phyloP scores from a whole-genome alignment of 2,888 invertebrate genomes.

The Cephalotes varians region DNA sequence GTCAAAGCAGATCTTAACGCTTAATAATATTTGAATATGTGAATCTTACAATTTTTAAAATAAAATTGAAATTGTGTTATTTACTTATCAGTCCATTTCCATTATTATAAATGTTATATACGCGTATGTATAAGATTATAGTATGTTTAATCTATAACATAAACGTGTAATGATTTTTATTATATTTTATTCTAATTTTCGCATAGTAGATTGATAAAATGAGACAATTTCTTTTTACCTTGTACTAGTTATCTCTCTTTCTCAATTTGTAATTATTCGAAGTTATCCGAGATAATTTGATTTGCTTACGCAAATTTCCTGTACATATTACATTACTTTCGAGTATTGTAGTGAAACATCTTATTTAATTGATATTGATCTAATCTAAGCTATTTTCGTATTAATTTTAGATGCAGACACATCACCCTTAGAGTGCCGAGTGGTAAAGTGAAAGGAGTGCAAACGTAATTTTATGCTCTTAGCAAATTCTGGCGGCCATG shows the following conservation, averaged over 20 bases:
- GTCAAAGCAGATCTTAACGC: too few species aligned
- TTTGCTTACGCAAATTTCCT: background rate
- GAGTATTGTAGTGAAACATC: background rate
- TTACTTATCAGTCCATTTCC: too few species aligned
- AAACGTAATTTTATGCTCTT: constrained; percentile 71
- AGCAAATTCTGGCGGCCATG: constrained; percentile 74
- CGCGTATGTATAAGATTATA: background rate
- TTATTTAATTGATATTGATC: constrained; percentile 72
- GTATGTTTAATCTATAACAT: background rate
- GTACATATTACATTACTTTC: background rate
- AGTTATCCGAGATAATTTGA: background rate
- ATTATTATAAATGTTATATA: too few species aligned
- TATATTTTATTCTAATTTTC: background rate
- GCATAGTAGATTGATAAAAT: background rate
- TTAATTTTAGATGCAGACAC: constrained; percentile 73
- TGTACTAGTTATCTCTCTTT: constrained; percentile 53
- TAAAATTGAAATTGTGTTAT: too few species aligned
- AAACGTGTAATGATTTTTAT: background rate
- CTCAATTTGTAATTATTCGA: constrained; percentile 28
- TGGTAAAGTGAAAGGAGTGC: constrained; percentile 58
- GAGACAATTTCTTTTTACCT: constrained; percentile 60
- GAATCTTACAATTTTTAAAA: too few species aligned
- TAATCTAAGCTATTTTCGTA: constrained; percentile 63
- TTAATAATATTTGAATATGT: too few species aligned
- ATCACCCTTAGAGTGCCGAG: constrained; percentile 59